A percentile compares a stretch with the other conserved stretches of the same genome.
Evolutionary conservation across 1,140 invertebrate species (phyloP).

Genomic region (Drosophila ficusphila): DNA sequence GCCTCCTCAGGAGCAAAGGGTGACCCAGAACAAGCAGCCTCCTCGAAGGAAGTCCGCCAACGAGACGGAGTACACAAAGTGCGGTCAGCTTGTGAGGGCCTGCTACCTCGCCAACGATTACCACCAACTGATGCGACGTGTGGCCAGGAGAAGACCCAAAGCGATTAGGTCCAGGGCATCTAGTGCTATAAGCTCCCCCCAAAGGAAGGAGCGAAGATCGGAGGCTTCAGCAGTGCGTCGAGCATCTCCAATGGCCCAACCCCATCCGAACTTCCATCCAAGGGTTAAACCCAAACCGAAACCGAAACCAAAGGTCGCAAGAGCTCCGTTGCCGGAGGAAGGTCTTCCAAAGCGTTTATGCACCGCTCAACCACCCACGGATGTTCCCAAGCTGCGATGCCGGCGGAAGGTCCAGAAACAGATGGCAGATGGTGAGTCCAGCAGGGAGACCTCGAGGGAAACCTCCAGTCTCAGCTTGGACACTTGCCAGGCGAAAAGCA

Average conservation of each 20-base stretch:
- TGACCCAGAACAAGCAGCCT: neutral
- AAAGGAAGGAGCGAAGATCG: neutral
- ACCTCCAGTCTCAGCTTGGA: neutral
- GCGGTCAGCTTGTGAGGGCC: neutral
- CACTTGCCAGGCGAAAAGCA: neutral
- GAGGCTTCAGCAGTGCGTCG: neutral
- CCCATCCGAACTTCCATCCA: too few relatives aligned
- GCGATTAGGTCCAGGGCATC: neutral
- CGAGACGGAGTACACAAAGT: neutral
- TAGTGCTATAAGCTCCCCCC: neutral
- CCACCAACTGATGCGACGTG: slow-evolving; percentile 43
- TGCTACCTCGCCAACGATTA: slow-evolving; percentile 30
- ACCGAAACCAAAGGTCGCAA: neutral
- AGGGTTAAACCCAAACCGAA: neutral
- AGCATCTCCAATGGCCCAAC: neutral
- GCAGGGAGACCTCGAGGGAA: neutral
- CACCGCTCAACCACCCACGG: neutral
- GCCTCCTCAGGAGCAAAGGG: neutral
- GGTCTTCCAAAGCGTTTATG: neutral
- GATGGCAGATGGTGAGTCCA: neutral
- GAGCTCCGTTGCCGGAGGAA: neutral
- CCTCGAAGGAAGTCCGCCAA: neutral
- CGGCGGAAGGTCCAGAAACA: neutral
- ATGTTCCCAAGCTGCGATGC: neutral
- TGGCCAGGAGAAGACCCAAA: slow-evolving; percentile 29